phyloP scores from a whole-genome alignment of 1,140 invertebrate species.

The Drosophila varians region DNA sequence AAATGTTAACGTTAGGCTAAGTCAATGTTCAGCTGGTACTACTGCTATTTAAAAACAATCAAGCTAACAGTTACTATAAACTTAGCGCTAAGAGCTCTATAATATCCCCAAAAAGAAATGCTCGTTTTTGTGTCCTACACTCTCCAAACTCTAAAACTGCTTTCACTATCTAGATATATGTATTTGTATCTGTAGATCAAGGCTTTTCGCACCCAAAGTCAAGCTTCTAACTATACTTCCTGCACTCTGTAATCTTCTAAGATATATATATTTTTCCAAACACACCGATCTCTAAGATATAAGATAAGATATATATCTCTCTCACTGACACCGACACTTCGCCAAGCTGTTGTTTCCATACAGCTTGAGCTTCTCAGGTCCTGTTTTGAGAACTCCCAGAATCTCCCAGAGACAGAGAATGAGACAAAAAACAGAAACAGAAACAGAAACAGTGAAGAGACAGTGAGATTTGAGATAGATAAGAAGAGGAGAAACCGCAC shows the following conservation, averaged over 20 bases:
- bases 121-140: conserved; percentile 30
- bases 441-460: conserved; percentile 21
- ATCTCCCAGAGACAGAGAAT: not conserved
- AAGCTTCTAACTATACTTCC: conserved; percentile 41
- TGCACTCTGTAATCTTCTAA: conserved; percentile 41
- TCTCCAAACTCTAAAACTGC: conserved; percentile 13
- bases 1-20: conserved; percentile 66
- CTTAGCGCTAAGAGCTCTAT: not conserved
- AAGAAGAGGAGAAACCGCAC: conserved; percentile 74
- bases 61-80: conserved; percentile 11
- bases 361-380: conserved; percentile 11
- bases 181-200: conserved; percentile 22
- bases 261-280: conserved; percentile 25
- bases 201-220: conserved; percentile 43
- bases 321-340: conserved; percentile 13
- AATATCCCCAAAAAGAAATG: not conserved
- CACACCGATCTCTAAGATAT: conserved; percentile 5
- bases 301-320: conserved; percentile 4
- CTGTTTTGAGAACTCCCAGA: not conserved
- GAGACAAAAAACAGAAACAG: no score
- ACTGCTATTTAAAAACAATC: conserved; percentile 6
- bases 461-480: conserved; percentile 24
- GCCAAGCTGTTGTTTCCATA: not conserved
- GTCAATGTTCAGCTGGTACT: conserved; percentile 18
- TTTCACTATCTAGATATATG: conserved; percentile 40